Percentiles rank a stretch among this genome's conserved stretches.
Conservation (phyloP, 23 tunicate species). For the Diplosoma virens region DNA sequence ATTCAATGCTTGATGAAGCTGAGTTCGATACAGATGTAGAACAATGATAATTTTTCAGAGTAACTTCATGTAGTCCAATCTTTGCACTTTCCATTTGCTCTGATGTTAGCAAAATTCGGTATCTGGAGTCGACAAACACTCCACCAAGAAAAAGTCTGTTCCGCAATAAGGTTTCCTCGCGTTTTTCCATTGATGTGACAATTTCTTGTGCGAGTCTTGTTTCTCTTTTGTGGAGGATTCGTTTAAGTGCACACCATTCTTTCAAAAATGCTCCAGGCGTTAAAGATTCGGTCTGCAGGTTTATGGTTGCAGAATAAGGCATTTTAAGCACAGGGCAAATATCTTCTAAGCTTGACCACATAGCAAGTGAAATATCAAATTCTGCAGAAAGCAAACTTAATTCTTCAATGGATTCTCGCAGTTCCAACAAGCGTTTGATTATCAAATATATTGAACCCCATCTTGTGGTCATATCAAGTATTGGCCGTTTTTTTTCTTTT, state of each 20-base stretch:
- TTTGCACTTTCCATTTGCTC: too few species aligned
- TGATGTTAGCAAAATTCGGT: constrained; percentile 16
- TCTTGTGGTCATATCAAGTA: not conserved
- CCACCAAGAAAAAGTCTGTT: constrained; percentile 20
- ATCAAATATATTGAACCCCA: constrained; percentile 20
- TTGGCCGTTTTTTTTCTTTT: constrained; percentile 7
- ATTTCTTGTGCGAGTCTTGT: constrained; percentile 35
- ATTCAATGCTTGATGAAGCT: not conserved
- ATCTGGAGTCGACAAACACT: constrained; percentile 23
- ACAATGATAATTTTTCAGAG: constrained; percentile 4
- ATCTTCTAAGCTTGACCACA: not conserved
- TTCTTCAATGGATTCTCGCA: constrained; percentile 14
- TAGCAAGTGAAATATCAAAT: constrained; percentile 21
- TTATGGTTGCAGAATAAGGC: constrained; percentile 23
- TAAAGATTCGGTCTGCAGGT: constrained; percentile 29
- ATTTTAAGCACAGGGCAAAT: constrained; percentile 1
- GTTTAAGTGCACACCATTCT: constrained; percentile 25
- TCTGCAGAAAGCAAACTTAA: constrained; percentile 21
- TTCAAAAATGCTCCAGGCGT: constrained; percentile 21
- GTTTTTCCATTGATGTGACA: constrained; percentile 30
- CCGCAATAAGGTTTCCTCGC: constrained; percentile 13
- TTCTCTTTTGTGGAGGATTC: constrained; percentile 24
- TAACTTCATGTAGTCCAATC: not conserved
- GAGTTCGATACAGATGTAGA: not conserved
- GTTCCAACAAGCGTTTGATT: constrained; percentile 19